phyloP scores from a whole-genome alignment of 2,888 invertebrate genomes.

The Lamellibrachia satsuma region DNA sequence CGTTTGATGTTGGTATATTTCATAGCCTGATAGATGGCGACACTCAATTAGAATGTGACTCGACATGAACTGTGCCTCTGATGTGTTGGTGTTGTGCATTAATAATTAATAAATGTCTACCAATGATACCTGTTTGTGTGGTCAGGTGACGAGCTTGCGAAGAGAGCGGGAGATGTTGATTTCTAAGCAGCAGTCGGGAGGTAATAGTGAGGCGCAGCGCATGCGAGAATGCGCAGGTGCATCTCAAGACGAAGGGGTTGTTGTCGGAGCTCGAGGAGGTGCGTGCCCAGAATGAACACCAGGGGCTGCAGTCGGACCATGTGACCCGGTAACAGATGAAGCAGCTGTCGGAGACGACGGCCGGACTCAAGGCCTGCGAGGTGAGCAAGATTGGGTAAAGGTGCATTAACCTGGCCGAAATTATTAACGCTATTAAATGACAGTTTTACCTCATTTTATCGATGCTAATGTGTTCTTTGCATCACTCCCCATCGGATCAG shows the following conservation, averaged over 20 bases:
- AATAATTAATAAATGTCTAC: too few species aligned
- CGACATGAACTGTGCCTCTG: too few species aligned
- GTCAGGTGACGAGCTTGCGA: slow-evolving; percentile 58
- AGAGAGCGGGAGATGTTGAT: slow-evolving; percentile 59
- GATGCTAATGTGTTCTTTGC: too few species aligned
- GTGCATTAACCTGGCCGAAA: too few species aligned
- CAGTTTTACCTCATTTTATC: too few species aligned
- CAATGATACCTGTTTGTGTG: background rate
- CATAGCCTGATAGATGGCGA: too few species aligned
- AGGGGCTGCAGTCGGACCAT: slow-evolving; percentile 57
- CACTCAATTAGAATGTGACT: too few species aligned
- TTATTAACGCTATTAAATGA: too few species aligned
- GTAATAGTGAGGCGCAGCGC: slow-evolving; percentile 54
- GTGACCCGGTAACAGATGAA: slow-evolving; percentile 58
- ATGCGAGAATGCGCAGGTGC: slow-evolving; percentile 61
- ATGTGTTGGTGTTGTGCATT: too few species aligned
- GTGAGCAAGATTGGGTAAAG: slow-evolving; percentile 40
- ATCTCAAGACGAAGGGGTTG: slow-evolving; percentile 57
- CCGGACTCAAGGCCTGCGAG: slow-evolving; percentile 59
- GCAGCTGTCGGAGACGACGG: slow-evolving; percentile 57
- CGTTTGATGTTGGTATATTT: too few species aligned
- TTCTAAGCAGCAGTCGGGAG: slow-evolving; percentile 53
- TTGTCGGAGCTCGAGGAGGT: slow-evolving; percentile 63
- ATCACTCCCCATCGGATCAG: too few species aligned
- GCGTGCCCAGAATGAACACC: slow-evolving; percentile 58